phyloP scores from a whole-genome alignment of 64 coral and sea anemone genomes.

The Trachythela sp. region DNA sequence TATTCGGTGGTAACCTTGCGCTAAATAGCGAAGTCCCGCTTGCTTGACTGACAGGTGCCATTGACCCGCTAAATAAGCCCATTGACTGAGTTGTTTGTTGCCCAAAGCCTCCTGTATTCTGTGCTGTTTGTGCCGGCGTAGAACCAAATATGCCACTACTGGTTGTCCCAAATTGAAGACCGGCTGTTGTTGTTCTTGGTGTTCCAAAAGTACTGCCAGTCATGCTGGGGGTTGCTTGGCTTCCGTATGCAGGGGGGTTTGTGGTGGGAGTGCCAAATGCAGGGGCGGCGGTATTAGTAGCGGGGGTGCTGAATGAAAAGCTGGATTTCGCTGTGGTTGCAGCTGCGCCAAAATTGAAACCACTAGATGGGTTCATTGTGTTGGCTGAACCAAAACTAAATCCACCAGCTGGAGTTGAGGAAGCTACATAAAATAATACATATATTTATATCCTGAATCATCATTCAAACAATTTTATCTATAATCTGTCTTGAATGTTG shows the following conservation, averaged over 20 bases:
- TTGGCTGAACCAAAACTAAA: background rate
- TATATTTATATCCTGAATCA: too few relatives aligned
- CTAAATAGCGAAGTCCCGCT: background rate
- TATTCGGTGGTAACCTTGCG: too few relatives aligned
- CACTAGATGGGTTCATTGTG: background rate
- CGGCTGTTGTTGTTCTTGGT: background rate
- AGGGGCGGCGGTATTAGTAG: background rate
- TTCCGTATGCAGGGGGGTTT: background rate
- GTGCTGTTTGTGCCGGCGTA: background rate
- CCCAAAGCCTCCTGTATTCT: background rate
- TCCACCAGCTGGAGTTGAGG: background rate
- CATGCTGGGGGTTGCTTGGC: background rate
- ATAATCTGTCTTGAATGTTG: too few relatives aligned
- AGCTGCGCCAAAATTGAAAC: background rate
- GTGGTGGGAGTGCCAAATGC: background rate
- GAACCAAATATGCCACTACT: background rate
- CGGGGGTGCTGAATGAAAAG: background rate
- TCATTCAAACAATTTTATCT: too few relatives aligned
- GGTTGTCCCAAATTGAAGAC: background rate
- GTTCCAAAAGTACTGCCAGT: background rate
- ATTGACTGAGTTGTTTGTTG: background rate
- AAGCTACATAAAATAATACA: background rate
- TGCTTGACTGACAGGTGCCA: background rate
- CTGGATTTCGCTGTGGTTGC: background rate
- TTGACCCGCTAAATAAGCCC: background rate